These are phyloP conservation scores for Melierax canorus DNA, from an alignment of 2,113 vertebrate genomes.

Conservation along the genomic window DNA sequence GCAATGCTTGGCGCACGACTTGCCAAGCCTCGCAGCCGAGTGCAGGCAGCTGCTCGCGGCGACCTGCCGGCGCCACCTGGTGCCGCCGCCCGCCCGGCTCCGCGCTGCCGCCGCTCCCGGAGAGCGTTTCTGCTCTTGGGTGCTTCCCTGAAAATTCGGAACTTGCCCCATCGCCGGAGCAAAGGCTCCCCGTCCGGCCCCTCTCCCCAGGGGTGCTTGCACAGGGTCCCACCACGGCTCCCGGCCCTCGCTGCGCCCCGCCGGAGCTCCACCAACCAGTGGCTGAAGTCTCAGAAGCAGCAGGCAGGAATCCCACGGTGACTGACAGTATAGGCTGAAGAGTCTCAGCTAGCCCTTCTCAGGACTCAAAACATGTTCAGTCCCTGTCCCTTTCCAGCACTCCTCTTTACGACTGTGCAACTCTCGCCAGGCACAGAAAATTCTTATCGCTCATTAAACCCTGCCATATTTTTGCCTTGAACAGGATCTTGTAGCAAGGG, in stretches of 20 bases:
- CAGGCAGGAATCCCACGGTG: not conserved
- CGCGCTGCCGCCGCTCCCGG: fast-evolving
- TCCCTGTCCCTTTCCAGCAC: not conserved
- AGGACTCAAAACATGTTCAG: not conserved
- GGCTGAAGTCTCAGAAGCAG: not conserved
- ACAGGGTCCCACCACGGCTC: too few species aligned
- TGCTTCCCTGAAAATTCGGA: fast-evolving
- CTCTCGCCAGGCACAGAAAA: not conserved
- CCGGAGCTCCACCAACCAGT: not conserved
- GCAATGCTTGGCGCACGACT: not conserved
- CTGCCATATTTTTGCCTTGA: not conserved
- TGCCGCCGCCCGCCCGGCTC: not conserved
- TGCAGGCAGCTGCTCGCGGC: not conserved
- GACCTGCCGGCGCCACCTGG: not conserved
- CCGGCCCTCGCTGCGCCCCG: not conserved
- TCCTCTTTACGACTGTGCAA: not conserved
- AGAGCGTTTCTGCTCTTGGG: fast-evolving
- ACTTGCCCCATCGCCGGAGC: fast-evolving
- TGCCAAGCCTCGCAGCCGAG: fast-evolving
- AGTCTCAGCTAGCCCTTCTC: not conserved
- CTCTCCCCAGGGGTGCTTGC: not conserved
- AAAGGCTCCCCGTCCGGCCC: fast-evolving
- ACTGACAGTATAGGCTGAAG: not conserved
- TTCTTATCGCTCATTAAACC: not conserved
- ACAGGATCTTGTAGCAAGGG: not conserved